phyloP scores from a whole-genome alignment of 2,113 vertebrate species.

The Leptodactylus fuscus region DNA sequence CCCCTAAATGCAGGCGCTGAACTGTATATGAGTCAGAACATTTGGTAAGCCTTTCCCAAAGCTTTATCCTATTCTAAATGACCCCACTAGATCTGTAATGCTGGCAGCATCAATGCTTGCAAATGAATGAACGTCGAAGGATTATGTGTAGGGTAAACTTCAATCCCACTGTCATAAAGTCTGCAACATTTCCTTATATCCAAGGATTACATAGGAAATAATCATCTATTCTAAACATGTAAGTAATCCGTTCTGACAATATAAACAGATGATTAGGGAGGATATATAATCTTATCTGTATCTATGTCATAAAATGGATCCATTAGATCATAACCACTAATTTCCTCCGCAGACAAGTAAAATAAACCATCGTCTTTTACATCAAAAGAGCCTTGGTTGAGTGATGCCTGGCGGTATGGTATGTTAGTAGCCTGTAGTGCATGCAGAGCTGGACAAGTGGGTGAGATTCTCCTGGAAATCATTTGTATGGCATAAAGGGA shows the following conservation, averaged over 20 bases:
- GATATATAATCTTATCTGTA: conserved; percentile 4
- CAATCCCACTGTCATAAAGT: background rate
- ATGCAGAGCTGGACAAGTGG: background rate
- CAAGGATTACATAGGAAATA: background rate
- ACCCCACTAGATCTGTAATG: background rate
- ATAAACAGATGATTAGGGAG: background rate
- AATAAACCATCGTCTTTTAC: conserved; percentile 27
- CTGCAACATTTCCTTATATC: background rate
- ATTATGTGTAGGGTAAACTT: background rate
- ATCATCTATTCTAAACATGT: background rate
- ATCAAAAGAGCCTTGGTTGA: conserved; percentile 30
- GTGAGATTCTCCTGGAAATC: conserved; percentile 35
- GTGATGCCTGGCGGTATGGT: background rate
- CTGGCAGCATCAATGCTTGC: background rate
- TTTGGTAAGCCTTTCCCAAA: too few relatives aligned
- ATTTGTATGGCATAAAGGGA: conserved; percentile 55
- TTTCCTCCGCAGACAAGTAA: conserved; percentile 28
- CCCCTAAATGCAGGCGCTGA: too few relatives aligned
- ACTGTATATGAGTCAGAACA: too few relatives aligned
- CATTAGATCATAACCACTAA: conserved; percentile 31
- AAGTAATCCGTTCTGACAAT: background rate
- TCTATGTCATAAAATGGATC: background rate
- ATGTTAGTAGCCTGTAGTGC: background rate
- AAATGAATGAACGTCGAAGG: background rate
- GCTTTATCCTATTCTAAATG: background rate